Conservation (phyloP, 1,140 invertebrate species). For the Calycopis cecrops region DNA sequence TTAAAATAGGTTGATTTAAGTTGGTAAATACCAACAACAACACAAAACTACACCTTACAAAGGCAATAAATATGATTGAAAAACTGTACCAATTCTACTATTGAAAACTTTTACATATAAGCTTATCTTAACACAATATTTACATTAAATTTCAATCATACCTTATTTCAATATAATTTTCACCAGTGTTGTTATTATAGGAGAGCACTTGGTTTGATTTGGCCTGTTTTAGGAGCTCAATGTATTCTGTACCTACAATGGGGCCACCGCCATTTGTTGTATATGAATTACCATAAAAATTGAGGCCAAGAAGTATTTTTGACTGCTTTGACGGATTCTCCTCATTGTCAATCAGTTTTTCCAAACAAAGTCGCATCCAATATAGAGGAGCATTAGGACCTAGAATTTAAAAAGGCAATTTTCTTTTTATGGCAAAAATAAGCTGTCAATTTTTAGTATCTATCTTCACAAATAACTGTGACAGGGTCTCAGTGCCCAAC, state of each 20-base stretch:
- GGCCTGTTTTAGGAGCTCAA: slow-evolving; percentile 80
- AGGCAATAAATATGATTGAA: no score
- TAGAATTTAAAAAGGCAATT: slow-evolving; percentile 34
- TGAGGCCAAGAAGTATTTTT: slow-evolving; percentile 92
- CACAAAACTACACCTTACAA: no score
- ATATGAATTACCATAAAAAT: slow-evolving; percentile 96
- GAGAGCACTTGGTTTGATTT: slow-evolving; percentile 81
- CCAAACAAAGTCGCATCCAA: slow-evolving; percentile 89
- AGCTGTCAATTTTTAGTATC: no score
- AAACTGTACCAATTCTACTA: no score
- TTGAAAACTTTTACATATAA: no score
- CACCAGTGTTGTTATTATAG: slow-evolving; percentile 86
- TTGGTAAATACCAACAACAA: no score
- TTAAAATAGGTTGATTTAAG: no score
- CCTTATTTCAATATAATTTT: slow-evolving; percentile 92
- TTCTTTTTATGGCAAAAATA: no score
- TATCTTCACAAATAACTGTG: no score
- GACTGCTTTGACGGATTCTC: slow-evolving; percentile 75
- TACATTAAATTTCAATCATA: slow-evolving; percentile 48
- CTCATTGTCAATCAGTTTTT: slow-evolving; percentile 80
- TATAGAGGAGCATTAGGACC: slow-evolving; percentile 90
- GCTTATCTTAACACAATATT: no score
- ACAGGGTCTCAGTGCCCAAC: no score
- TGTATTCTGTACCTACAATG: slow-evolving; percentile 86
- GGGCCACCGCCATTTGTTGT: slow-evolving; percentile 84